Evolutionary conservation across 2,797 vertebrate genomes (phyloP), one percentile per base, ranked within the genome.

Genomic region (Botia almorhae): DNA sequence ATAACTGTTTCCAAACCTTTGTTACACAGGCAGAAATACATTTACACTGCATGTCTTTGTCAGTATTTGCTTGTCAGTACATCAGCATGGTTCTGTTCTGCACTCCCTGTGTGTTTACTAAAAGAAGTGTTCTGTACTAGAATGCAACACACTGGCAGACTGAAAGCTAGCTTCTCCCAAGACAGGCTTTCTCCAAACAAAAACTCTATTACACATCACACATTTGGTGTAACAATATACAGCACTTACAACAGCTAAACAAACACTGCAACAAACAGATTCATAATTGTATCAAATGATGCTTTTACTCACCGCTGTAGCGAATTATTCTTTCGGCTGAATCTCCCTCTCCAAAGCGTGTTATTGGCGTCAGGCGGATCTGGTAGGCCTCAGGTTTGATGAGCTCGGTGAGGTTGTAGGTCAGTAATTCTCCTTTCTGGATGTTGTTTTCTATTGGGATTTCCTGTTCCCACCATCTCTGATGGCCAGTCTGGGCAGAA

Each of bases 381-480:
- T 98, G 96, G 0, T 98, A 99, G 0, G 98, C 96, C 78, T 98
- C 97, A 0, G 98, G 98, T 85, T 97, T 97, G 89, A 98, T 96
- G 72, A 99, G 93, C 87, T 99, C 97, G 0, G 97, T 98, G 67
- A 99, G 92, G 90, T 99, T 99, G 91, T 99, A 96, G 8, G 96
- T 98, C 90, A 99, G 97, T 69, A 99, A 87, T 83, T 99, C 96
- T 80, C 98, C 98, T 86, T 96, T 97, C 87, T 96, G 96, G 87
- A 99, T 96, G 11, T 94, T 90, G 23, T 94, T 94, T 23, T 97
- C 96, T 85, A 97, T 95, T 0, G 97, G 92, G 89, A 99, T 98
- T 83, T 99, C 98, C 83, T 98, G 97, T 81, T 98, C 97, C 97
- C 97, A 98, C 98, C 98, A 99, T 58, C 98, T 97, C 88, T 96